Evolutionary conservation across 2,888 invertebrate species (phyloP).

Genomic region (Plemyria rubiginata): DNA sequence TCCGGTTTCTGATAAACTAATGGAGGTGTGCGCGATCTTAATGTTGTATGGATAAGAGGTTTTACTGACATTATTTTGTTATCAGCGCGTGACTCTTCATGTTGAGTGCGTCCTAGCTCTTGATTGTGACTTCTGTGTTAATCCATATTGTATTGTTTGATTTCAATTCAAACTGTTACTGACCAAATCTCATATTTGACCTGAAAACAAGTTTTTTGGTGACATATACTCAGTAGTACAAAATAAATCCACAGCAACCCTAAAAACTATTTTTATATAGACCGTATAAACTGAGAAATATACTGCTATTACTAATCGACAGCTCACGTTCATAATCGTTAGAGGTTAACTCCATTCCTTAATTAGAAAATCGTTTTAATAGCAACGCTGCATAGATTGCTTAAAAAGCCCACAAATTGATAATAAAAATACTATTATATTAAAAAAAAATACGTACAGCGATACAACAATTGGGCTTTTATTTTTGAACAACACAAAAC

Average conservation of each 20-base stretch:
- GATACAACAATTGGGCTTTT: not conserved
- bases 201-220: too few relatives aligned
- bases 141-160: too few relatives aligned
- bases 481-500: conserved; percentile 30
- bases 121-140: conserved; percentile 20
- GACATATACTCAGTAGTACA: too few relatives aligned
- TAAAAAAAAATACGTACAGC: not conserved
- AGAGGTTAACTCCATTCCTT: conserved; percentile 1
- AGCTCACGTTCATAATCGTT: too few relatives aligned
- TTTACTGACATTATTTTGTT: conserved; percentile 21
- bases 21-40: conserved; percentile 18
- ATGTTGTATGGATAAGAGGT: conserved; percentile 25
- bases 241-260: too few relatives aligned
- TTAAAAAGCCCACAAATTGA: not conserved
- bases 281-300: too few relatives aligned
- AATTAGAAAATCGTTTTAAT: not conserved
- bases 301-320: too few relatives aligned
- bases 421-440: not conserved
- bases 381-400: not conserved
- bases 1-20: conserved; percentile 28
- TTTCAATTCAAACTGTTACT: too few relatives aligned
- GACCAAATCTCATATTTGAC: too few relatives aligned
- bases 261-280: too few relatives aligned
- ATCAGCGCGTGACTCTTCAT: conserved; percentile 32
- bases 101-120: conserved; percentile 11